Evolutionary conservation across 2,888 invertebrate genomes (phyloP), one percentile per base, ranked within the genome.

Genomic region (Serripes groenlandicus): DNA sequence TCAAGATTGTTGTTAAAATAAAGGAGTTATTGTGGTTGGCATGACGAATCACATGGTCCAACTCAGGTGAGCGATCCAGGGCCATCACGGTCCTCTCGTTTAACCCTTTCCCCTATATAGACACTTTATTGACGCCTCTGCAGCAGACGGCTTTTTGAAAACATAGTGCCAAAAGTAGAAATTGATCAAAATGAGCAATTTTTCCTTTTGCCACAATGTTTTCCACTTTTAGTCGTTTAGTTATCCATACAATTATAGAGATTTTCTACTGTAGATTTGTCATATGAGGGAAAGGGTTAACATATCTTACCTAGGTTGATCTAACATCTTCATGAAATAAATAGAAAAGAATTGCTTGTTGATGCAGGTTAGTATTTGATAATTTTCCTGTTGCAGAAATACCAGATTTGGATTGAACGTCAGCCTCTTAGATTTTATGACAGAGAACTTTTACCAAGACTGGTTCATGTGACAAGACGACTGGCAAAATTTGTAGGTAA

Each of bases 371-470:
- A 42, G 42, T 7, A 49, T 49, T 15, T 21, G 7, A 15, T 49
- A 49, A 1, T 68, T 68, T 30, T 56, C 28, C 23, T 28, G 18
- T 83, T 87, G 1, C 84, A 94, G 93, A 83, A 90, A 77, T 94
- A 92, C 90, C 94, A 94, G 80, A 71, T 83, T 5, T 92, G 93
- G 85, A 86, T 90, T 68, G 94, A 94, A 68, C 82, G 81, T 54
- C 94, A 94, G 69, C 94, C 94, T 26, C 70, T 94, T 60, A 83
- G 94, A 30, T 93, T 93, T 75, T 92, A 90, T 86, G 94, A 94
- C 84, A 77, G 94, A 75, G 92, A 93, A 81, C 82, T 94, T 15
- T 86, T 94, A 32, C 94, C 94, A 3, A 88, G 90, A 28, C 75
- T 93, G 64, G 93, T 91, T 1, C 86, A 92, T 86, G 91, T 93